phyloP scores from a whole-genome alignment of 2,888 invertebrate genomes.

The Bugula neritina region DNA sequence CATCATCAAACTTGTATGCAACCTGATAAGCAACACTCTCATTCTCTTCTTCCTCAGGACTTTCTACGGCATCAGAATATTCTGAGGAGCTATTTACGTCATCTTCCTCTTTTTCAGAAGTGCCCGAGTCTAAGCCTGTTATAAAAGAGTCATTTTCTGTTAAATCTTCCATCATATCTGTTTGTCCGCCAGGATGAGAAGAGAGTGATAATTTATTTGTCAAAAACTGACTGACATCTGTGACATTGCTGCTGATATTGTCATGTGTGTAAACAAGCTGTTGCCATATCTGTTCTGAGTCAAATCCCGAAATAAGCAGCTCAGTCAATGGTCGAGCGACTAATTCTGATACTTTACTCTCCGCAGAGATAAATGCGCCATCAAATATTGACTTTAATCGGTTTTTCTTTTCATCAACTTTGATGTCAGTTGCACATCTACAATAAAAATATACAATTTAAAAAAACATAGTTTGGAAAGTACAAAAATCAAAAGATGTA shows the following conservation, averaged over 20 bases:
- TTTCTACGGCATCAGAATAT: conserved; percentile 32
- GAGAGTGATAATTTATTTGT: background rate
- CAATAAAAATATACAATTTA: no score
- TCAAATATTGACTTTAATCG: background rate
- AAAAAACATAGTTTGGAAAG: no score
- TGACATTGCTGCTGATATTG: background rate
- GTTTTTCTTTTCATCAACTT: background rate
- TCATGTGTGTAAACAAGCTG: background rate
- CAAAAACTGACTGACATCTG: background rate
- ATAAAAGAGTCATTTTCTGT: background rate
- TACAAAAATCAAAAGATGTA: no score
- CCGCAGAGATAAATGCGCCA: background rate
- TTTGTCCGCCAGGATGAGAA: background rate
- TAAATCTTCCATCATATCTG: background rate
- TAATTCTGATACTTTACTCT: background rate
- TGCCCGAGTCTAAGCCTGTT: background rate
- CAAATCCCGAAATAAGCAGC: background rate
- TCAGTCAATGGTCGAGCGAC: background rate
- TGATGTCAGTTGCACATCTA: no score
- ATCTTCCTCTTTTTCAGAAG: conserved; percentile 19
- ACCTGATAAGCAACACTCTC: conserved; percentile 28
- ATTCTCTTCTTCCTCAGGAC: conserved; percentile 31
- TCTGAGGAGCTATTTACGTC: conserved; percentile 17
- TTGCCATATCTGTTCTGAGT: conserved; percentile 19
- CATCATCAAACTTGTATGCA: conserved; percentile 32